Base-by-base conservation (phyloP, 2,888 invertebrate genomes). In the Chouioia cunea region DNA sequence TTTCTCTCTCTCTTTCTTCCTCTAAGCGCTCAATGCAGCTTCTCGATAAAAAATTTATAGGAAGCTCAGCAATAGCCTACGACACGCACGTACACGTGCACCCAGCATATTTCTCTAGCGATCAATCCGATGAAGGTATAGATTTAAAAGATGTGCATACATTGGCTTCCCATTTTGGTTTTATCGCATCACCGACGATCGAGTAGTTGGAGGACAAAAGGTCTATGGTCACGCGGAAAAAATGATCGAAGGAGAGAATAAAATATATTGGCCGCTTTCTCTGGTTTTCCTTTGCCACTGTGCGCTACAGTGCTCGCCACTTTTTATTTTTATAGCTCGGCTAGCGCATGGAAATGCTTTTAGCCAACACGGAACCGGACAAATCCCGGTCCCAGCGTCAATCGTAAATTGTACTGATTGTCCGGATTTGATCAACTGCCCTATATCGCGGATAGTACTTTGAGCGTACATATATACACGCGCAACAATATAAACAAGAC, bases 101-200 rank as follows among this genome's bases (percentile, higher is more conserved):
- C 27, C 27, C 6, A n/a, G 16, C 0, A 16, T 6, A 48, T 12
- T 50, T 6, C 53, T 67, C 65, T 50, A 43, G 47, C 62, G 66
- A 66, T 56, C 66, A 53, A 58, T 63, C 63, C 66, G 63, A 71
- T 63, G 63, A 58, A 71, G 66, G 23, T 53, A 62, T 71, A 66
- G 63, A 66, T 71, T 63, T 66, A 16, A 20, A 16, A 53, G 57
- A 63, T 53, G 53, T 57, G 18, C 47, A 46, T 64, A 18, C 36
- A 54, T 48, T 50, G 43, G 36, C 59, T 59, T 53, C n/a, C 53
- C 23, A 22, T 46, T 46, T 23, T 20, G n/a, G 16, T 15, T 58
- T 59, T 64, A 54, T 58, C 53, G n/a, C n/a, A 53, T 56, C 16
- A 1, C 36, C 12, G 36, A 6, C 36, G 10, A 36, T 36, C 22